Evolutionary conservation across 2,888 invertebrate genomes (phyloP), one percentile per base, ranked within the genome.

Genomic region (Pseudolycoriella hygida): DNA sequence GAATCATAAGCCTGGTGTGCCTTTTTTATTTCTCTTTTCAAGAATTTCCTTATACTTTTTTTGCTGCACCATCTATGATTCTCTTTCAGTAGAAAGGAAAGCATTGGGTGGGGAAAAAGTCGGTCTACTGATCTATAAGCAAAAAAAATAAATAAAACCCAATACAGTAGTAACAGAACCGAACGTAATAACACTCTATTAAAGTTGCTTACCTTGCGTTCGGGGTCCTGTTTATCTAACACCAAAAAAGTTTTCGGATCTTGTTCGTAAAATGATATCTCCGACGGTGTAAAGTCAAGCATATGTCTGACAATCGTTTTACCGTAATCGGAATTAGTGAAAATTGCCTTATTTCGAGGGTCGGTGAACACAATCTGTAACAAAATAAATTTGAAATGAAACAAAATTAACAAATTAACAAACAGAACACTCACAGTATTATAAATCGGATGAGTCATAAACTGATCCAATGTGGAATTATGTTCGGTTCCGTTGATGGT

Each of bases 331-430:
- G 66, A 70, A 0, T 89, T 88, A 46, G 80, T 76, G 59, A 78
- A 89, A 25, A 89, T 67, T 51, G 76, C 71, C 56, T 81, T 80
- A 60, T 89, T 77, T 34, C 72, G 68, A 2, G 80, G 72, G 60
- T 92, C 92, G 44, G 83, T 76, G 61, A 92, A 90, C 1, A 90
- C 77, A 62, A 85, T 86, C 89, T 90, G 67, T 39, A 39, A 39
- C 39, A 15, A 38, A 17, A 5, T 14, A n/a, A 40, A 12, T 34
- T 34, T 12, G 11, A 14, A 11, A 10, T 30, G 11, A 6, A 34
- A 14, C 15, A 34, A 34, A 34, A n/a, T n/a, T n/a, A n/a, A n/a
- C n/a, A n/a, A n/a, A n/a, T n/a, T n/a, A n/a, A n/a, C n/a, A n/a
- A n/a, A n/a, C n/a, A 39, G 18, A 39, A 15, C 19, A 76, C 84